A percentile compares a stretch with the other conserved stretches of the same genome.
Evolutionary conservation across 2,113 vertebrate genomes (phyloP).

Genomic region (Falco punctatus): DNA sequence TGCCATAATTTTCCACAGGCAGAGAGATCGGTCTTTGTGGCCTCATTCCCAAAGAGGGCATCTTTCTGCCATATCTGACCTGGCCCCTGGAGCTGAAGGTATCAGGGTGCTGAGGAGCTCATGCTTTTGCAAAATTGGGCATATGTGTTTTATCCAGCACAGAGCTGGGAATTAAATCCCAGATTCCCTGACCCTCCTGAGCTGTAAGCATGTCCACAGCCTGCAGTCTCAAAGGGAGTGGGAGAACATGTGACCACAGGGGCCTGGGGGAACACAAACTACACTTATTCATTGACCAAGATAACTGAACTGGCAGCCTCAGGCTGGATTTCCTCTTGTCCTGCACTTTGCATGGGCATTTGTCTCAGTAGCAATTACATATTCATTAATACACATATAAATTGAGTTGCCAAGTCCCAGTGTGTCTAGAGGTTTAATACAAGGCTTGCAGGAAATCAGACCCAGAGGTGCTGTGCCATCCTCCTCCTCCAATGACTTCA

Average conservation of each 20-base stretch:
- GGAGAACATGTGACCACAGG: background rate
- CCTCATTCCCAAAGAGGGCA: background rate
- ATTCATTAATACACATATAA: background rate
- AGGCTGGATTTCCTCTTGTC: background rate
- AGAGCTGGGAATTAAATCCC: background rate
- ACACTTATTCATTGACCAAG: background rate
- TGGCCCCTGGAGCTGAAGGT: background rate
- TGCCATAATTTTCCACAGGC: background rate
- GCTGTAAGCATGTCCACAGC: background rate
- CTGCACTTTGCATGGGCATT: background rate
- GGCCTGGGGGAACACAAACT: background rate
- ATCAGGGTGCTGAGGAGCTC: background rate
- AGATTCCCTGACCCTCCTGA: background rate
- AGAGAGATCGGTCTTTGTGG: background rate
- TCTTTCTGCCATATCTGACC: fast-evolving
- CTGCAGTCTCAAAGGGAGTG: background rate
- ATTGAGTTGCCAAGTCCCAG: background rate
- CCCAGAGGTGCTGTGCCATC: background rate
- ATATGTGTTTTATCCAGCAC: background rate
- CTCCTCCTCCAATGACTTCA: background rate
- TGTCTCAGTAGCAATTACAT: background rate
- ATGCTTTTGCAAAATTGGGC: background rate
- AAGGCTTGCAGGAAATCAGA: background rate
- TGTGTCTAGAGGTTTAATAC: background rate
- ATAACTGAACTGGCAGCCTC: background rate